Conservation (phyloP, 64 coral and sea anemone species). For the Montipora foliosa region DNA sequence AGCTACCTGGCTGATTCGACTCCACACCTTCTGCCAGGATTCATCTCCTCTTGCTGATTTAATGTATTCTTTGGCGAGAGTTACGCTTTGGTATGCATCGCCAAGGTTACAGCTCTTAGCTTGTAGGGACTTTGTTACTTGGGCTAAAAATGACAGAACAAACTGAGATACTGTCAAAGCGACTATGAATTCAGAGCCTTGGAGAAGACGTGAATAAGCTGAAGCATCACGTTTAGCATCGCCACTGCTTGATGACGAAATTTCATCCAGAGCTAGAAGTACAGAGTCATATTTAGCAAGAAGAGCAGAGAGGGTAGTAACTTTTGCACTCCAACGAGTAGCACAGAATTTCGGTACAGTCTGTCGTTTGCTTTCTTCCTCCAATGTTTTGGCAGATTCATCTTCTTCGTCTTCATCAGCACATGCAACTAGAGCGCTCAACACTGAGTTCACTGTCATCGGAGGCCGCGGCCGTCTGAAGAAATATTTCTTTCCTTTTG, state of each 20-base stretch:
- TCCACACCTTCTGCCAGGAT: constrained; percentile 22
- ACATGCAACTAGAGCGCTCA: constrained; percentile 2
- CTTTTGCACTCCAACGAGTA: constrained; percentile 61
- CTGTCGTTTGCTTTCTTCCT: constrained; percentile 28
- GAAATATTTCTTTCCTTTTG: constrained; percentile 64
- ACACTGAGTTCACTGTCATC: background rate
- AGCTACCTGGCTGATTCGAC: constrained; percentile 24
- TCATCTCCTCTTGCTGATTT: constrained; percentile 21
- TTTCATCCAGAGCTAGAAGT: constrained; percentile 64
- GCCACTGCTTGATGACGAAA: background rate
- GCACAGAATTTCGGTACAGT: constrained; percentile 55
- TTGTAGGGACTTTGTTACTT: constrained; percentile 23
- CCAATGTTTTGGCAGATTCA: constrained; percentile 60
- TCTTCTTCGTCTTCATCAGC: constrained; percentile 37
- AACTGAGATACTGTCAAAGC: constrained; percentile 20
- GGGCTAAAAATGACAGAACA: constrained; percentile 16
- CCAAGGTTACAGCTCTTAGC: constrained; percentile 11
- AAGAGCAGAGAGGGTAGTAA: background rate
- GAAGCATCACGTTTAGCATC: constrained; percentile 13
- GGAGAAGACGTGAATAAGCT: constrained; percentile 23
- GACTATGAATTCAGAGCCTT: constrained; percentile 11
- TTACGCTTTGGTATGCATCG: constrained; percentile 23
- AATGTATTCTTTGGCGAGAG: constrained; percentile 6
- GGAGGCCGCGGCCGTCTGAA: constrained; percentile 13
- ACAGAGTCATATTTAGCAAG: background rate